Evolutionary conservation across 2,113 vertebrate species (phyloP), one percentile per base, ranked within the genome.

Genomic region (Xerus inauris): DNA sequence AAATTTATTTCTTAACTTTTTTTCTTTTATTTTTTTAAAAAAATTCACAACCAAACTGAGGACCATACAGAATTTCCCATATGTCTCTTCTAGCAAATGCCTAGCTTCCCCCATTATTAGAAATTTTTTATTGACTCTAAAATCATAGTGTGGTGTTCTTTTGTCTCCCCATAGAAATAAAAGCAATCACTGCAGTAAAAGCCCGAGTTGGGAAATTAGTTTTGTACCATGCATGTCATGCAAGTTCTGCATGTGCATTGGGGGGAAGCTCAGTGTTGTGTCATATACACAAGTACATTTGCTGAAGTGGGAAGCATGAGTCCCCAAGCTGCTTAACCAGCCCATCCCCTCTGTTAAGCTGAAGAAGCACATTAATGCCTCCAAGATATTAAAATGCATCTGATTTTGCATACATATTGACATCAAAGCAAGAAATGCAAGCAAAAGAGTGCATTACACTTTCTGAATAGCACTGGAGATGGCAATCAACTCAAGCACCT

Each of bases 391-490:
- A 97, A 97, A 96, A 98, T 92, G 91, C 94, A 98, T 51, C 95
- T 98, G 96, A 97, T 96, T 98, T 98, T 98, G 95, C 96, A 98
- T 97, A 97, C 85, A 97, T 96, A 98, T 96, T 98, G 97, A 97
- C 97, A 98, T 89, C 89, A 97, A 94, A 98, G 94, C 85, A 97
- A 97, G 97, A 97, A 97, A 97, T 87, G 94, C 96, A 97, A 98
- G 96, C 94, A 95, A 97, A 92, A 95, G 77, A 96, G 49, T 88
- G 45, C 45, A 96, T 51, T 96, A 42, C 91, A 95, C 98, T 98
- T 98, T 98, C 80, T 97, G 28, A 94, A 86, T 93, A 97, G 97
- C 94, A 97, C 94, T 96, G 97, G 97, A 98, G 97, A 95, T 98
- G 95, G 95, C 93, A 98, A 96, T 96, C 97, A 94, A 13, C 67